These are phyloP conservation scores for Tapirus indicus DNA, from an alignment of 2,797 vertebrate genomes.

Conservation along the genomic window DNA sequence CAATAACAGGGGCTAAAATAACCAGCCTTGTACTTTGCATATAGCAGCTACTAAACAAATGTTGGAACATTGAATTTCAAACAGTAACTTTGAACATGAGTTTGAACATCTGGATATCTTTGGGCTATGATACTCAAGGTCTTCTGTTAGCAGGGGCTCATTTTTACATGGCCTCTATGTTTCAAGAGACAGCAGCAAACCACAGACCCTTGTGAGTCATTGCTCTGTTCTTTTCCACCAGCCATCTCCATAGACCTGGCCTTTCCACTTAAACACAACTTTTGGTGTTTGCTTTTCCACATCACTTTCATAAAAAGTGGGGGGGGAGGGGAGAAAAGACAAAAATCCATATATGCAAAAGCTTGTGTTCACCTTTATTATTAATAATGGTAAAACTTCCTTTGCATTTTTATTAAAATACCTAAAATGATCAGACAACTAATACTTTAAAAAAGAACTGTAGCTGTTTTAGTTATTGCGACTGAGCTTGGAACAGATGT, in stretches of 20 bases:
- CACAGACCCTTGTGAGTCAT: not conserved
- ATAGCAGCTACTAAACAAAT: not conserved
- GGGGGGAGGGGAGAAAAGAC: not conserved
- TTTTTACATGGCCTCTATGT: not conserved
- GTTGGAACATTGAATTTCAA: constrained; percentile 36
- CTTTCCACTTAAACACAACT: not conserved
- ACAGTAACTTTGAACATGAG: not conserved
- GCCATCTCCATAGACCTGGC: not conserved
- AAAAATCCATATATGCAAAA: not conserved
- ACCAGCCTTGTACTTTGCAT: not conserved
- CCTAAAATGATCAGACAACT: not conserved
- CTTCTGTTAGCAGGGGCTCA: not conserved
- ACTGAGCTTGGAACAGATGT: not conserved
- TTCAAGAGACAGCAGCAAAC: not conserved
- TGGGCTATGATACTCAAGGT: not conserved
- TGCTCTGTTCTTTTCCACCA: not conserved
- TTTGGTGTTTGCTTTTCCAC: not conserved
- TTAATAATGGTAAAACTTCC: not conserved
- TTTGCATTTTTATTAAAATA: constrained; percentile 27
- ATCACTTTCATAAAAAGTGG: not conserved
- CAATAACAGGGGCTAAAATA: not conserved
- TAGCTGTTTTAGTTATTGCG: not conserved
- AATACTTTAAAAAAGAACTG: not conserved
- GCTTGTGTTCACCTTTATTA: not conserved
- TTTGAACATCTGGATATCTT: not conserved